Percentiles rank a stretch among this genome's conserved stretches.
Conservation (phyloP, 1,140 invertebrate genomes). For the Zaprionus gabonicus region DNA sequence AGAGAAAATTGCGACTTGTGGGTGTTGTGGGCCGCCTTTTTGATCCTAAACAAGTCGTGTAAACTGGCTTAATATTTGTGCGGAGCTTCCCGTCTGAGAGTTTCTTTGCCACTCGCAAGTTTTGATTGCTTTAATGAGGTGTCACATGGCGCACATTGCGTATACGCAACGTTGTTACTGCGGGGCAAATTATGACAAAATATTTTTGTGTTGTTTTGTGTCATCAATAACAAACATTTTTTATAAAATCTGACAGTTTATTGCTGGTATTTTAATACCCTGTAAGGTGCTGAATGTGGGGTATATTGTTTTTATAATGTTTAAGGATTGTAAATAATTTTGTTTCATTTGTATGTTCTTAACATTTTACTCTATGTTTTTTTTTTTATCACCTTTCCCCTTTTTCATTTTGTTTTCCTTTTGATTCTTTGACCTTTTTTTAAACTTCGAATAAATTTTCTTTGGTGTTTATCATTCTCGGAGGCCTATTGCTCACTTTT, state of each 20-base stretch:
- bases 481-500: not conserved
- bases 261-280: slow-evolving; percentile 1
- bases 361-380: not conserved
- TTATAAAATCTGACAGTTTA: slow-evolving; percentile 21
- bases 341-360: not conserved
- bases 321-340: not conserved
- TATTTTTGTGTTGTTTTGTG: slow-evolving; percentile 9
- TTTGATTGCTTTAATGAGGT: slow-evolving; percentile 72
- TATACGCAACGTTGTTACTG: slow-evolving; percentile 37
- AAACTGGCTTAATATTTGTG: slow-evolving; percentile 72
- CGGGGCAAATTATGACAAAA: slow-evolving; percentile 57
- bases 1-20: slow-evolving; percentile 48
- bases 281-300: not conserved
- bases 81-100: too few relatives aligned
- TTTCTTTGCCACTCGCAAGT: not conserved
- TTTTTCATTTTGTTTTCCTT: not conserved
- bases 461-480: not conserved
- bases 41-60: slow-evolving; percentile 73
- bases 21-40: slow-evolving; percentile 45
- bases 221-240: slow-evolving; percentile 70
- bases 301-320: not conserved
- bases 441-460: not conserved
- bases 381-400: not conserved
- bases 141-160: slow-evolving; percentile 50
- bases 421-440: not conserved